Conservation (phyloP, 2,113 vertebrate species). For the Eptesicus fuscus region DNA sequence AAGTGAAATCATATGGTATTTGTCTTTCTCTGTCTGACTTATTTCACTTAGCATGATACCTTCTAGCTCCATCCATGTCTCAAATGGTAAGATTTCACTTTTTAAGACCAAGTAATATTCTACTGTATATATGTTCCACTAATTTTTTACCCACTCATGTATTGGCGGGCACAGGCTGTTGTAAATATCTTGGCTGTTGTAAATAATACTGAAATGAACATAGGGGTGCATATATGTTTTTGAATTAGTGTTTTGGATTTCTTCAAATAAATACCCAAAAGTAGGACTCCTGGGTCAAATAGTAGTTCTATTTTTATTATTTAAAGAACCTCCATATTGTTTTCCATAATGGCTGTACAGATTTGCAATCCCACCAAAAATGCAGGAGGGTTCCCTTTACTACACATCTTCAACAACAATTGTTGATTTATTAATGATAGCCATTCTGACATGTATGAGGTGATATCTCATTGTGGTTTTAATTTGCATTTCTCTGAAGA, state of each 20-base stretch:
- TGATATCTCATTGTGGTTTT: not conserved
- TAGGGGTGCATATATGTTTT: not conserved
- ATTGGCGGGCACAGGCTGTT: not conserved
- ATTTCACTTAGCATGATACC: not conserved
- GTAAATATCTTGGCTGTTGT: not conserved
- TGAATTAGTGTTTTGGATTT: not conserved
- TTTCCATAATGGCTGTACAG: not conserved
- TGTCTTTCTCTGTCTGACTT: not conserved
- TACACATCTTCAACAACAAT: not conserved
- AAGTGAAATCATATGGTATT: not conserved
- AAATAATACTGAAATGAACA: not conserved
- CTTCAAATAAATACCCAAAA: not conserved
- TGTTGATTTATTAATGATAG: not conserved
- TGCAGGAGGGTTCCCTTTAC: not conserved
- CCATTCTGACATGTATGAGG: not conserved
- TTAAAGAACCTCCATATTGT: not conserved
- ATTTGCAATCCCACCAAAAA: not conserved
- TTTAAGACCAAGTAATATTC: not conserved
- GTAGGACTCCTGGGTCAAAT: too few relatives aligned
- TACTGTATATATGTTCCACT: not conserved
- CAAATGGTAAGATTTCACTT: not conserved
- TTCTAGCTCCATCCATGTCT: not conserved
- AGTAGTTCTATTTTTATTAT: not conserved
- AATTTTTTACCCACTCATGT: not conserved
- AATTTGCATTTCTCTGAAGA: not conserved